Evolutionary conservation across 2,797 vertebrate species (phyloP), one percentile per base, ranked within the genome.

Genomic region (Fistularia tabacaria): DNA sequence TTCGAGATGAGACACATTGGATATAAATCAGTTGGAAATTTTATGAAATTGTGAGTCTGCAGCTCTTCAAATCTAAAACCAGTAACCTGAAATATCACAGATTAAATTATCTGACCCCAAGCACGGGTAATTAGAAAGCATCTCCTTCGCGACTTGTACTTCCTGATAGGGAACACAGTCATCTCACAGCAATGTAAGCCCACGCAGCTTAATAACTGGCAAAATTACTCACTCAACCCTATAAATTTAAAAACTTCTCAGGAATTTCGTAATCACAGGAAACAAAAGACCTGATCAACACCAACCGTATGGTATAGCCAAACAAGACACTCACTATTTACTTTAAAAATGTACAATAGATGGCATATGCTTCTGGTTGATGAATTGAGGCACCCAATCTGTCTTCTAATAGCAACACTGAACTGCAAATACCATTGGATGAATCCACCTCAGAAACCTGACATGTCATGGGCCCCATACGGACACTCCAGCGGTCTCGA

Each of bases 51-150:
- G 62, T 42, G 62, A 69, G 53, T 69, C 64, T 82, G 63, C 77
- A 82, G 67, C 78, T 80, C 78, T 80, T 66, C 66, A 83, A 62
- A 81, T 81, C 84, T 80, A 81, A 83, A 84, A 69, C 68, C 59
- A 67, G 68, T 83, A 85, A 85, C 73, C 84, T 84, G 71, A 75
- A 77, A 83, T 76, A 77, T 75, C 7, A 57, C 76, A 82, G 73
- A 84, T 81, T 73, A 85, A 82, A 84, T 80, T 43, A 84, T 85
- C 49, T 83, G 62, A 83, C 83, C 68, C 68, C 36, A 54, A 54
- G 64, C 71, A 71, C 77, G 57, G 71, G 77, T 79, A 82, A 85
- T 82, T 77, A 71, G 66, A 59, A 83, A 84, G 79, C 25, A 5
- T 25, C 25, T 25, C 25, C 25, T 25, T 25, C 5, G 25, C 25